Conservation (phyloP, 2,113 vertebrate genomes). For the Oophaga pumilio region DNA sequence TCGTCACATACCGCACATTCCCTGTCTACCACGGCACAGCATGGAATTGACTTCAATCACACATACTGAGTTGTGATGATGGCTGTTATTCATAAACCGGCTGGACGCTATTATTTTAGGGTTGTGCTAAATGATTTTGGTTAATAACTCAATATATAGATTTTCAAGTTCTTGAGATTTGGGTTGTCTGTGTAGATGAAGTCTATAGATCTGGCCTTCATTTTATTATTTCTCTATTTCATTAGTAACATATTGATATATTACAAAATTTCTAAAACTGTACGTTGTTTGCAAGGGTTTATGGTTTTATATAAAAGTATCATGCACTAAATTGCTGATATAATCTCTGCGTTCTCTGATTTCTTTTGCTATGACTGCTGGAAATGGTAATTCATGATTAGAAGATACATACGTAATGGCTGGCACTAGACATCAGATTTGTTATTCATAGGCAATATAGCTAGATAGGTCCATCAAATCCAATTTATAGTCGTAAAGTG, state of each 20-base stretch:
- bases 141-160: not conserved
- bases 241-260: not conserved
- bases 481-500: no score
- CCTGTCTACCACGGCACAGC: slow-evolving; percentile 24
- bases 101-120: not conserved
- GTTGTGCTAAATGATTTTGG: not conserved
- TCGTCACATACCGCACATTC: slow-evolving; percentile 24
- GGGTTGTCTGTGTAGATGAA: not conserved
- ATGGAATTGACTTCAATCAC: slow-evolving; percentile 32
- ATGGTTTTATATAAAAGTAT: not conserved
- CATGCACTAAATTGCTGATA: not conserved
- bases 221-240: not conserved
- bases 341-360: not conserved
- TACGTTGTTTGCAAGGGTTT: not conserved
- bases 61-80: not conserved
- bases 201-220: not conserved
- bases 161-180: not conserved
- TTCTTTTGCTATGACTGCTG: not conserved
- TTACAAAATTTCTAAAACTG: not conserved
- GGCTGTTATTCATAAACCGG: not conserved
- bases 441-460: not conserved
- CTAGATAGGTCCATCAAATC: no score
- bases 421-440: not conserved
- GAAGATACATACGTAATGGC: not conserved
- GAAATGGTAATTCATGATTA: not conserved